Evolutionary conservation across 23 tunicate species (phyloP).

Genomic region (Botrylloides violaceus): DNA sequence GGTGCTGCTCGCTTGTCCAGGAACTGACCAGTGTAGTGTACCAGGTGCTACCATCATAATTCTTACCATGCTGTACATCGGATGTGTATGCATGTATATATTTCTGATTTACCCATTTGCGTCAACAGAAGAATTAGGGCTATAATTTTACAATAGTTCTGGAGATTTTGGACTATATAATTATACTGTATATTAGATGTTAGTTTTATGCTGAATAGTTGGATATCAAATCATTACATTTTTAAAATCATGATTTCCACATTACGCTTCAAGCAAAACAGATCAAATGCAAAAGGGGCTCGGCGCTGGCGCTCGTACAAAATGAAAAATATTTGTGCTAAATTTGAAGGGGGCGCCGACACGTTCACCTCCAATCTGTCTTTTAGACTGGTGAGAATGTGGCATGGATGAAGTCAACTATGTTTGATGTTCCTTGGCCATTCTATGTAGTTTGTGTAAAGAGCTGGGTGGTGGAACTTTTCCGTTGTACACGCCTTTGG

Average conservation of each 20-base stretch:
- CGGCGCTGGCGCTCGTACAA: conserved; percentile 21
- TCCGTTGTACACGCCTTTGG: background rate
- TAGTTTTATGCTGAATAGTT: no score
- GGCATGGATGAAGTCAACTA: background rate
- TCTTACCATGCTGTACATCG: no score
- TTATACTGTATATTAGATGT: no score
- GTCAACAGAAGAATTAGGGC: no score
- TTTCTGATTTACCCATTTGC: no score
- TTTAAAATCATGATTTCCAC: background rate
- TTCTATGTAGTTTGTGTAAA: background rate
- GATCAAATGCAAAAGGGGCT: background rate
- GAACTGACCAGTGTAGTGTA: no score
- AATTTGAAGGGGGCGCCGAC: conserved; percentile 9
- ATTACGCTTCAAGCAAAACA: background rate
- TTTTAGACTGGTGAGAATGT: background rate
- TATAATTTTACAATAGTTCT: no score
- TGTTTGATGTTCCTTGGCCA: background rate
- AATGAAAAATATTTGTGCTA: conserved; percentile 24
- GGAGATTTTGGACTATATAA: no score
- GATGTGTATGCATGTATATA: no score
- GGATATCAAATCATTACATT: no score
- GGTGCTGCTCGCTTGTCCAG: no score
- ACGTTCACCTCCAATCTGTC: background rate
- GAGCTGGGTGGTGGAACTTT: background rate
- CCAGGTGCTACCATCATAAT: no score